Base-by-base conservation (phyloP, 2,888 invertebrate species). In the Metallyticus violacea region DNA sequence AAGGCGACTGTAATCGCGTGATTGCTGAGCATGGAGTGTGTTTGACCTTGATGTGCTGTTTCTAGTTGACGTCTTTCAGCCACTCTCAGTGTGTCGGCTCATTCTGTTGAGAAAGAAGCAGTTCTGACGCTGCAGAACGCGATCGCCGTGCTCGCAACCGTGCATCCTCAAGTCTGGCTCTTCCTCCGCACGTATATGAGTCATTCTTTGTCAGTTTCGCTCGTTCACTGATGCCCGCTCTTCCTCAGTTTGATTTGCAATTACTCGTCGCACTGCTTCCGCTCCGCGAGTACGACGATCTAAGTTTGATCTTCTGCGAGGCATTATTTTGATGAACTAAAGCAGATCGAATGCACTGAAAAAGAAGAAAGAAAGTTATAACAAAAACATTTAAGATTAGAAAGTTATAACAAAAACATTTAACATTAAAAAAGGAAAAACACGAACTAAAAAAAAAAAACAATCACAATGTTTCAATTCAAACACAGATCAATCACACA, bases 1-100 rank as follows among this genome's bases (percentile, higher is more conserved):
- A 86, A 88, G 85, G 83, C 85, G 79, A 86, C 79, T 86, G 86
- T 86, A 77, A 78, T 86, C 26, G 76, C 22, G 81, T 84, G 81
- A 85, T 85, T 86, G 85, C 87, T 85, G 85, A 87, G 83, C 85
- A 85, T 81, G 77, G 7, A 80, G 28, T 83, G 30, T 86, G 81
- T 86, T 88, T 88, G 81, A 87, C 40, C 82, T 82, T 87, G 87
- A 86, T 86, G 79, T 87, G 88, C 88, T 87, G 87, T 87, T 88
- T 85, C 85, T 85, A 27, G 85, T 88, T 87, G 86, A 84, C 84
- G 81, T 83, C 87, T 86, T 86, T 85, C 84, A 87, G 88, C 86
- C 81, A 80, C 29, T 87, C 87, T 85, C 86, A 86, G 79, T 80
- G 79, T 86, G 79, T 84, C 76, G 30, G 25, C 79, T 82, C 84